Evolutionary conservation across 2,888 invertebrate species (phyloP).

Genomic region (Thereva nobilitata): DNA sequence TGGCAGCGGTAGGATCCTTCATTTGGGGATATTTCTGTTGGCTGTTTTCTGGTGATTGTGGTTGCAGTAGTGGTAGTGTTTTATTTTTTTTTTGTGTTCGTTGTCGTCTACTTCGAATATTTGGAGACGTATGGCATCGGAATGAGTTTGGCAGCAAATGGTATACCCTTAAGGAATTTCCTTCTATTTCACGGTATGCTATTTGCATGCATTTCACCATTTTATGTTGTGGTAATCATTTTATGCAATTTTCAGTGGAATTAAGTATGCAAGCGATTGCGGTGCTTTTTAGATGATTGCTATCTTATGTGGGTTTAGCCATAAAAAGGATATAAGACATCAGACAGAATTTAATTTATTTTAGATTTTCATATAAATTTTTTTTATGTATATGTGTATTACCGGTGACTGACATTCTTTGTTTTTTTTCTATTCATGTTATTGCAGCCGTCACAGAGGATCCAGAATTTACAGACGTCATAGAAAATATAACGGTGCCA

Average conservation of each 20-base stretch:
- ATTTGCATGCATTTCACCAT: slow-evolving; percentile 25
- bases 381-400: slow-evolving; percentile 6
- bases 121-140: slow-evolving; percentile 24
- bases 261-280: slow-evolving; percentile 11
- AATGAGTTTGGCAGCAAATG: slow-evolving; percentile 33
- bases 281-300: slow-evolving; percentile 8
- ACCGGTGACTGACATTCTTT: slow-evolving; percentile 9
- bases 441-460: slow-evolving; percentile 77
- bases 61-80: not conserved
- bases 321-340: no score
- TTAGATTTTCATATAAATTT: slow-evolving; percentile 5
- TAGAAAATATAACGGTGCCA: slow-evolving; percentile 88
- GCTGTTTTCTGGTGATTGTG: not conserved
- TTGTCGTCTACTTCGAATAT: slow-evolving; percentile 13
- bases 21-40: no score
- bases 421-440: slow-evolving; percentile 51
- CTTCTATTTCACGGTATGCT: slow-evolving; percentile 12
- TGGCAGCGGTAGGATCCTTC: no score
- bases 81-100: slow-evolving; percentile 4
- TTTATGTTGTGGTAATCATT: slow-evolving; percentile 24
- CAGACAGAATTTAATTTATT: slow-evolving; percentile 11
- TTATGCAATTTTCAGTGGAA: slow-evolving; percentile 20
- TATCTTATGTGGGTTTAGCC: not conserved
- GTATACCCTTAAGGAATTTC: slow-evolving; percentile 19
- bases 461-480: slow-evolving; percentile 88